Evolutionary conservation across 2,888 invertebrate species (phyloP), one percentile per base, ranked within the genome.

Genomic region (Belgica antarctica): DNA sequence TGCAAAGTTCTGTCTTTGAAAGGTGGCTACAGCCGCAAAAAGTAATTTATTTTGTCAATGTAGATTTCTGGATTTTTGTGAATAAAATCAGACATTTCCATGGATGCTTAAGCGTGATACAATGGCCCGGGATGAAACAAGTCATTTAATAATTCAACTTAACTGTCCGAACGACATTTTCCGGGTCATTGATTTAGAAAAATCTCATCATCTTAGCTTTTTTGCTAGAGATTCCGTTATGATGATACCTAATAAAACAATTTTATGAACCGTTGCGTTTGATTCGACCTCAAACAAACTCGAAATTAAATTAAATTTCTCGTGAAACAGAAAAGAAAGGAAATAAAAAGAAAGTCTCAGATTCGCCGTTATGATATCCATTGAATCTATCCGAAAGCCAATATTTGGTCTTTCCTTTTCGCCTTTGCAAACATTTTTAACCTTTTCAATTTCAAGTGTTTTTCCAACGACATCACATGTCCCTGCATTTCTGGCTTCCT

Each of bases 381-480:
- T 22, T 22, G 22, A 52, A 19, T 31, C 22, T 7, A 7, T 22
- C 10, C n/a, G 27, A 47, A 65, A 41, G 47, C 65, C 36, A 65
- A 65, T 65, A 65, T 65, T 65, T 65, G 65, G 36, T 24, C 65
- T 65, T 65, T 65, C 41, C 47, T 47, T 65, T 52, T 22, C 22
- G 52, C 62, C 19, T 62, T 62, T 27, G 31, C 62, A 62, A 62
- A 34, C 31, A 62, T n/a, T 62, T 59, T 68, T 68, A 68, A 68
- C 68, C 68, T 68, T 68, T 68, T 68, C 68, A 68, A 28, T 57
- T 31, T 68, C 31, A 52, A 57, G 68, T 57, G 68, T 31, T 31
- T 57, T 28, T 68, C 31, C 34, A n/a, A 31, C 57, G 68, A 68
- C 68, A 34, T 68, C 34, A 63, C 31, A 28, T 15, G 12, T 41